phyloP scores from a whole-genome alignment of 2,113 vertebrate species.

The Mus spicilegus region DNA sequence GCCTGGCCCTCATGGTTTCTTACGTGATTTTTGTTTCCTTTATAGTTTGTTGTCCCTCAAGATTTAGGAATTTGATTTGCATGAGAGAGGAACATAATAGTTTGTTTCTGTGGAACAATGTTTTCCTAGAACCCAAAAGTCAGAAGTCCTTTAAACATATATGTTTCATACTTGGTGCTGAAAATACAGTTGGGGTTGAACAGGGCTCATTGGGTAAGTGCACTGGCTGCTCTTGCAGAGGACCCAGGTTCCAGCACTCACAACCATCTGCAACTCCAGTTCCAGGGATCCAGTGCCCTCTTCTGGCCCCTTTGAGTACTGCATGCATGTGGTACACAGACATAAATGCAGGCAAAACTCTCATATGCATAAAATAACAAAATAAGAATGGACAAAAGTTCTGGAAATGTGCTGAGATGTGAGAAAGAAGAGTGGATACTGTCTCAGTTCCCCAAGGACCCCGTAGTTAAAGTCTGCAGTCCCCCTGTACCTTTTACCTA shows the following conservation, averaged over 20 bases:
- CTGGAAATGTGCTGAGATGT: not conserved
- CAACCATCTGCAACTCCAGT: not conserved
- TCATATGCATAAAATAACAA: not conserved
- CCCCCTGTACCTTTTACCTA: not conserved
- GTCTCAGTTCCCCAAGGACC: not conserved
- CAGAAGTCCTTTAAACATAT: not conserved
- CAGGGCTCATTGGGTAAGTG: not conserved
- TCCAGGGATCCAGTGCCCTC: not conserved
- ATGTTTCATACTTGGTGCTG: not conserved
- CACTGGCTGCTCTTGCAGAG: not conserved
- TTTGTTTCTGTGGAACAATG: not conserved
- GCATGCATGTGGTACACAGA: not conserved
- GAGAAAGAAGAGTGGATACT: not conserved
- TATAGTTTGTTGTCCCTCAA: not conserved
- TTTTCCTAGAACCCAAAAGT: not conserved
- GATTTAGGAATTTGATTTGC: not conserved
- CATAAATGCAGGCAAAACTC: not conserved
- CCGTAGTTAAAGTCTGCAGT: not conserved
- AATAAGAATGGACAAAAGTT: not conserved
- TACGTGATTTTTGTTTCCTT: not conserved
- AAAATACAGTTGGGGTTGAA: not conserved
- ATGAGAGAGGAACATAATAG: not conserved
- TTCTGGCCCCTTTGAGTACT: not conserved
- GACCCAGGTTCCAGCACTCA: not conserved
- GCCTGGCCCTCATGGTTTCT: not conserved